A percentile compares a stretch with the other conserved stretches of the same genome.
Conservation (phyloP, 2,888 invertebrate genomes). For the Drosophila emarginata region DNA sequence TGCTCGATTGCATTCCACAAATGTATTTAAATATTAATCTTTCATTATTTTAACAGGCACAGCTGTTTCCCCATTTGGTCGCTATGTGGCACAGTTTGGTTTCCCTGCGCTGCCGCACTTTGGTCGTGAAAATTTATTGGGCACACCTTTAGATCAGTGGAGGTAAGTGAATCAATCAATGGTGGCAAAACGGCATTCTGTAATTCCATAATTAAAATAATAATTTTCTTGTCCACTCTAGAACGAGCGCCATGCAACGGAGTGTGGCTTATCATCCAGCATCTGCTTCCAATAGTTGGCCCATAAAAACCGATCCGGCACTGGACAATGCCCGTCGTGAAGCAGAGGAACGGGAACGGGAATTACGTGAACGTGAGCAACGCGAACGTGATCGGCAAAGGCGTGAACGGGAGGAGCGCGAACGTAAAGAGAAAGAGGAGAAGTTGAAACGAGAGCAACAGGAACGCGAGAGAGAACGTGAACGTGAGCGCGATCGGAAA, state of each 20-base stretch:
- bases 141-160: slow-evolving; percentile 86
- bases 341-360: slow-evolving; percentile 83
- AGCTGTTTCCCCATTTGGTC: slow-evolving; percentile 91
- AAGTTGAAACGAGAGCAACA: slow-evolving; percentile 84
- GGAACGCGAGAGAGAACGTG: slow-evolving; percentile 85
- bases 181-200: background rate
- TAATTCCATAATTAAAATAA: background rate
- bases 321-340: slow-evolving; percentile 85
- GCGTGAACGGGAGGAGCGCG: slow-evolving; percentile 82
- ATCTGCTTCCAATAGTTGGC: slow-evolving; percentile 84
- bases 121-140: slow-evolving; percentile 85
- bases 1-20: background rate
- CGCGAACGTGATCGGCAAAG: slow-evolving; percentile 82
- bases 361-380: slow-evolving; percentile 82
- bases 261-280: slow-evolving; percentile 85
- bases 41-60: slow-evolving; percentile 81
- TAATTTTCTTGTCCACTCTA: slow-evolving; percentile 25
- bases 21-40: background rate
- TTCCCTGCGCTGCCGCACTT: slow-evolving; percentile 88
- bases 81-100: slow-evolving; percentile 88
- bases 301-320: slow-evolving; percentile 86
- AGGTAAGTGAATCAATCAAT: slow-evolving; percentile 82
- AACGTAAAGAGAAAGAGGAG: slow-evolving; percentile 83
- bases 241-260: slow-evolving; percentile 83
- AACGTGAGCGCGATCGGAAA: slow-evolving; percentile 84